Percentiles rank a stretch among this genome's conserved stretches.
These are phyloP conservation scores for Salticus scenicus DNA, from an alignment of 2,888 invertebrate species.

Conservation along the genomic window DNA sequence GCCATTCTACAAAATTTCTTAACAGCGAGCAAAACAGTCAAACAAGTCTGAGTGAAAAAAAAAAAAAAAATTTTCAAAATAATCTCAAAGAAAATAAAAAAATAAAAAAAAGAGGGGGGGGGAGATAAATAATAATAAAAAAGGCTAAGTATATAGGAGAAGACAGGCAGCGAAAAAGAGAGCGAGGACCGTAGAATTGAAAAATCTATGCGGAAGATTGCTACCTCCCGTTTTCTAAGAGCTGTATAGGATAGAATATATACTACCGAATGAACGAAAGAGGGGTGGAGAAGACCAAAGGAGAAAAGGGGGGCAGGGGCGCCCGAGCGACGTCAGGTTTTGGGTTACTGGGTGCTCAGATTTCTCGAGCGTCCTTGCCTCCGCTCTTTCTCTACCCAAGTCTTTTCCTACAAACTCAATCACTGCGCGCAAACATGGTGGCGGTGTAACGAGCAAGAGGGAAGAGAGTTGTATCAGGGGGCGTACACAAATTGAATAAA, in stretches of 20 bases:
- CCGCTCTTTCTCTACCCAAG: constrained; percentile 11
- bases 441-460: constrained; percentile 51
- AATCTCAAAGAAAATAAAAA: background rate
- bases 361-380: constrained; percentile 38
- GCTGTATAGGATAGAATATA: constrained; percentile 1
- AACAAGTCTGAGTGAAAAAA: background rate
- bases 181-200: background rate
- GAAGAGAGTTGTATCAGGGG: constrained; percentile 17
- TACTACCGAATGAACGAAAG: background rate
- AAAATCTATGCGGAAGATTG: constrained; percentile 23
- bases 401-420: constrained; percentile 61
- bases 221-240: constrained; percentile 29
- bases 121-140: background rate
- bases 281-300: constrained; percentile 8
- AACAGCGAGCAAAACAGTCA: background rate
- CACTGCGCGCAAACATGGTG: constrained; percentile 65
- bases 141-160: background rate
- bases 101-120: background rate
- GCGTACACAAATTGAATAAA: constrained; percentile 1
- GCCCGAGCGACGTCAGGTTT: constrained; percentile 50
- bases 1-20: constrained; percentile 12
- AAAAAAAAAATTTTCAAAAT: background rate
- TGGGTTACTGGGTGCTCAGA: constrained; percentile 38
- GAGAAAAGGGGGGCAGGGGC: constrained; percentile 40
- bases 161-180: background rate